Evolutionary conservation across 2,888 invertebrate species (phyloP), one percentile per base, ranked within the genome.

Genomic region (Sussaba pulchella): DNA sequence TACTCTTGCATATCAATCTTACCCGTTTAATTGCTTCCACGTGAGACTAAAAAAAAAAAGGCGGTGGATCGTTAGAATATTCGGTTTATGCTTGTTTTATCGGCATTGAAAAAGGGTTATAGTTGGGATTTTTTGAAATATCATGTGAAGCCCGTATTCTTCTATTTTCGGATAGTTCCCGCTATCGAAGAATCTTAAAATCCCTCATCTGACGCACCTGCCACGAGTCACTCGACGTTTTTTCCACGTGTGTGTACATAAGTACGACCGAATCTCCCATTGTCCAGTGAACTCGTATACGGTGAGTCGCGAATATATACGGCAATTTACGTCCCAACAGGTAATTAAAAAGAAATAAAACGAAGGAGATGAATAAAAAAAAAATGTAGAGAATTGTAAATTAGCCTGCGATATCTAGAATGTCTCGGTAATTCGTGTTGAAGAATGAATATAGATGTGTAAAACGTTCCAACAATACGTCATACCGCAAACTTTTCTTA

Each of bases 121-220:
- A 9, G 50, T 26, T 74, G 74, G 57, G 50, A 31, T 74, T 66
- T 10, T 59, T n/a, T 47, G 8, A 9, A 74, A 59, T 59, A 67
- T 74, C 21, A 59, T 50, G 21, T 47, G 50, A 75, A 57, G 41
- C 61, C 59, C 50, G 61, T 78, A 43, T 83, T 82, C 78, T 85
- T 84, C 41, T 87, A 84, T 88, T 86, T 74, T 84, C 80, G 66
- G 31, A 85, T 87, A 89, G 88, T 86, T 88, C 87, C 82, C 83
- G 82, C 81, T 84, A 88, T 87, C 84, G 86, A 83, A 87, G 85
- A 82, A 79, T 88, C 59, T 86, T 89, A 84, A 88, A 86, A 66
- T 83, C 74, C 85, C 83, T 89, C 80, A 63, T 86, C 78, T 87
- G 82, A 88, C 69, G 64, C 82, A 81, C 67, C 61, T n/a, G n/a